A percentile compares a stretch with the other conserved stretches of the same genome.
These are phyloP conservation scores for Nysson spinosus DNA, from an alignment of 2,888 invertebrate genomes.

Conservation along the genomic window DNA sequence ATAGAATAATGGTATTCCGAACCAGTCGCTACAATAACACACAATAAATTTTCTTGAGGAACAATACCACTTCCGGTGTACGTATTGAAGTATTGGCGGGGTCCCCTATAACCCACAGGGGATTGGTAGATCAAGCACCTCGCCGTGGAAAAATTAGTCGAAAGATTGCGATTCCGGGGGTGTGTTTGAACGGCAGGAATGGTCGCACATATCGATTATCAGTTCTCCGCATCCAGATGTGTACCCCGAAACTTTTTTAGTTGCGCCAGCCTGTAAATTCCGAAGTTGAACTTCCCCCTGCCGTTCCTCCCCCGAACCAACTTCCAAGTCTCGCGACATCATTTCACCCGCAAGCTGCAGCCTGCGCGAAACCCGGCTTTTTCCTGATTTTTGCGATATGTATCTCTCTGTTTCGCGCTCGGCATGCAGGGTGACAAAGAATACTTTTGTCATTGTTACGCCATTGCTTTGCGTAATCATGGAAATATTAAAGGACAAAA, in stretches of 20 bases:
- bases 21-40: too few relatives aligned
- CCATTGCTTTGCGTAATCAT: background rate
- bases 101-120: too few relatives aligned
- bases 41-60: too few relatives aligned
- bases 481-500: background rate
- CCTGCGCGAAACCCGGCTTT: background rate
- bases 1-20: too few relatives aligned
- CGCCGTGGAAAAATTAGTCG: slow-evolving; percentile 34
- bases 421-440: background rate
- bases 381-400: background rate
- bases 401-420: background rate
- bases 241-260: slow-evolving; percentile 49
- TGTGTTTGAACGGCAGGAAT: slow-evolving; percentile 28
- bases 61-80: too few relatives aligned
- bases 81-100: too few relatives aligned
- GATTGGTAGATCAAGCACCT: too few relatives aligned
- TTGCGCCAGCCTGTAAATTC: slow-evolving; percentile 47
- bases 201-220: slow-evolving; percentile 52
- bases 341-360: slow-evolving; percentile 10
- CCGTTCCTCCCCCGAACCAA: slow-evolving; percentile 10
- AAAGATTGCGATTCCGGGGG: slow-evolving; percentile 33
- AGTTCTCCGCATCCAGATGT: slow-evolving; percentile 47
- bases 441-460: background rate
- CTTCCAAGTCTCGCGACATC: slow-evolving; percentile 35
- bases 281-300: slow-evolving; percentile 43